phyloP scores from a whole-genome alignment of 2,888 invertebrate species.

The Autographa pulchrina region DNA sequence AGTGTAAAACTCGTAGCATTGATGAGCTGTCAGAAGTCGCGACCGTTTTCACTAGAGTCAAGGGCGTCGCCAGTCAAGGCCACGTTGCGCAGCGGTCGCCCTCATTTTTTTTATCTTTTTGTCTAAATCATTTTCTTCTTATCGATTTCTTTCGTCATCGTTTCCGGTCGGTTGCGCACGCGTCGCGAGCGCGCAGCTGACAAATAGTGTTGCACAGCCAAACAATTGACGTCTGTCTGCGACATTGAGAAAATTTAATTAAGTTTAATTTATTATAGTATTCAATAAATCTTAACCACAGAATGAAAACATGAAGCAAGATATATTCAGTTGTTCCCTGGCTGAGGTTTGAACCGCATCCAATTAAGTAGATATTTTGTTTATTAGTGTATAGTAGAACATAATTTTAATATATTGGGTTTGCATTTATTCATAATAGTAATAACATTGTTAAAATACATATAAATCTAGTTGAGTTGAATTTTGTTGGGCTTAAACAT shows the following conservation, averaged over 20 bases:
- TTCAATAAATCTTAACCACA: conserved; percentile 14
- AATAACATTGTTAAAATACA: neutral
- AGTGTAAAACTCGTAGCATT: conserved; percentile 28
- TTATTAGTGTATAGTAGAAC: neutral
- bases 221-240: conserved; percentile 47
- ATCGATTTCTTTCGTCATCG: conserved; percentile 82
- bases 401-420: too few relatives aligned
- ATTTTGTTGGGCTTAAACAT: neutral
- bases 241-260: conserved; percentile 48
- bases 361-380: neutral
- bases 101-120: conserved; percentile 80
- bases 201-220: conserved; percentile 57
- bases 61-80: conserved; percentile 85
- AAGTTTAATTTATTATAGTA: conserved; percentile 29
- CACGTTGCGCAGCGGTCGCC: conserved; percentile 81
- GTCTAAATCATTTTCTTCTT: conserved; percentile 80
- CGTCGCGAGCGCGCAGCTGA: conserved; percentile 54
- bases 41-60: conserved; percentile 84
- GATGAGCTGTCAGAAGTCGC: conserved; percentile 63
- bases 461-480: too few relatives aligned
- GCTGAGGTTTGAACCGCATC: neutral
- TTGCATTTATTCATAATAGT: too few relatives aligned
- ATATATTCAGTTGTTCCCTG: neutral
- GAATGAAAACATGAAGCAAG: conserved; percentile 8
- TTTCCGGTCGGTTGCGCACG: conserved; percentile 80